Conservation (phyloP, 2,113 vertebrate genomes). For the Lepidothrix coronata region DNA sequence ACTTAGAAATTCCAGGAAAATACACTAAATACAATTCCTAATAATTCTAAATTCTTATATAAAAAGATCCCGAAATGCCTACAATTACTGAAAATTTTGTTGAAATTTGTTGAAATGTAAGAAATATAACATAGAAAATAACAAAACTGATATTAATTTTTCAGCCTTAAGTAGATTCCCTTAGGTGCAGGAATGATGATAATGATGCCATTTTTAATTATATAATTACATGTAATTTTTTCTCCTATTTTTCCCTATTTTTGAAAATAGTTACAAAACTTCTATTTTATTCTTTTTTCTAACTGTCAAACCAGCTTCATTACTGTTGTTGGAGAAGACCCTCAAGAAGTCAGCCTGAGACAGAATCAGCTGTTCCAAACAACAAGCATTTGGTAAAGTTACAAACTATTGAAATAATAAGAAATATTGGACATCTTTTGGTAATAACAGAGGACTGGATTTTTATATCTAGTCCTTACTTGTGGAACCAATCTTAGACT, state of each 20-base stretch:
- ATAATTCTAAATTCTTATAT: not conserved
- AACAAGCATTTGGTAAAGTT: not conserved
- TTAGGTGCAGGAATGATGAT: not conserved
- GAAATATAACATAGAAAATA: not conserved
- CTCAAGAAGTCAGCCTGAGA: not conserved
- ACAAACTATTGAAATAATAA: not conserved
- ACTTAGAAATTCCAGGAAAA: not conserved
- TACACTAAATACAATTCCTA: not conserved
- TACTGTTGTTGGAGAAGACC: not conserved
- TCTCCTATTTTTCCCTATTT: not conserved
- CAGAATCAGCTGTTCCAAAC: not conserved
- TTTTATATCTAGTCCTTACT: not conserved
- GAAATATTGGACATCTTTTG: not conserved
- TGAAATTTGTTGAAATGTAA: not conserved
- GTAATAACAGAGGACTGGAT: not conserved
- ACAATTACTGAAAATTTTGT: not conserved
- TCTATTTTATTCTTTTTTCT: not conserved
- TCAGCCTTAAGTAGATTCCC: not conserved
- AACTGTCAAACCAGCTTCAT: not conserved
- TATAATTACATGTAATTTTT: not conserved
- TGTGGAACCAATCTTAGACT: not conserved
- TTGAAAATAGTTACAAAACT: not conserved
- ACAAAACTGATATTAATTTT: not conserved
- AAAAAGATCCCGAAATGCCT: not conserved
- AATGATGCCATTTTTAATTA: not conserved